Conservation (phyloP, 37 sponge, comb jelly and placozoan species). For the Hexactinellida sp. region DNA sequence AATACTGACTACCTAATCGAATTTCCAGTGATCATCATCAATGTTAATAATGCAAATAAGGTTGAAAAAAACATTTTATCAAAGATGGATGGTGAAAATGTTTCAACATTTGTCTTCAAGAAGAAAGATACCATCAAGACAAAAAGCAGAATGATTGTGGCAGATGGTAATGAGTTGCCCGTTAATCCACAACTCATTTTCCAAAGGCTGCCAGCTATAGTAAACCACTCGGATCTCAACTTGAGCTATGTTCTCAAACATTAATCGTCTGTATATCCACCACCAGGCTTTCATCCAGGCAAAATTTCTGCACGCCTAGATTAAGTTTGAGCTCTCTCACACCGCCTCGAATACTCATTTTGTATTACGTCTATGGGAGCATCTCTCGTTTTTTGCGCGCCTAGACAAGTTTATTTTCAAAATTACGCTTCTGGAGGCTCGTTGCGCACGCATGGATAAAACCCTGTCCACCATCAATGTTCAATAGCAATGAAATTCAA, state of each 20-base stretch:
- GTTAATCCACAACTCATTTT: background rate
- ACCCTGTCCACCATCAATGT: background rate
- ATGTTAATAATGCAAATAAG: background rate
- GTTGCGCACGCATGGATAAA: no score
- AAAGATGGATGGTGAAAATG: background rate
- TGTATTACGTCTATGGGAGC: no score
- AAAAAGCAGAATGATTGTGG: background rate
- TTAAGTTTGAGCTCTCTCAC: no score
- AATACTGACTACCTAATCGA: background rate
- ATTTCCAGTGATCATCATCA: background rate
- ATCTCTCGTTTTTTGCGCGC: no score
- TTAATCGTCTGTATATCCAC: background rate
- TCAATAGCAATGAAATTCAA: background rate
- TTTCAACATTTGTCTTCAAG: background rate
- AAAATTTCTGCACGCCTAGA: no score
- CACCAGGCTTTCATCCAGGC: no score
- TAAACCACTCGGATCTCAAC: background rate
- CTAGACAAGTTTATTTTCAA: no score
- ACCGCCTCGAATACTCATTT: no score
- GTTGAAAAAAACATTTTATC: background rate
- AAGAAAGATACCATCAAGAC: no score
- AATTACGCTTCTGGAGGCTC: no score
- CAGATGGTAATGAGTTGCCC: background rate
- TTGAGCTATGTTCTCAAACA: background rate
- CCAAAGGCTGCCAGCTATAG: background rate